A percentile compares a stretch with the other conserved stretches of the same genome.
phyloP scores from a whole-genome alignment of 2,797 vertebrate species.

The Anguilla pacifica region DNA sequence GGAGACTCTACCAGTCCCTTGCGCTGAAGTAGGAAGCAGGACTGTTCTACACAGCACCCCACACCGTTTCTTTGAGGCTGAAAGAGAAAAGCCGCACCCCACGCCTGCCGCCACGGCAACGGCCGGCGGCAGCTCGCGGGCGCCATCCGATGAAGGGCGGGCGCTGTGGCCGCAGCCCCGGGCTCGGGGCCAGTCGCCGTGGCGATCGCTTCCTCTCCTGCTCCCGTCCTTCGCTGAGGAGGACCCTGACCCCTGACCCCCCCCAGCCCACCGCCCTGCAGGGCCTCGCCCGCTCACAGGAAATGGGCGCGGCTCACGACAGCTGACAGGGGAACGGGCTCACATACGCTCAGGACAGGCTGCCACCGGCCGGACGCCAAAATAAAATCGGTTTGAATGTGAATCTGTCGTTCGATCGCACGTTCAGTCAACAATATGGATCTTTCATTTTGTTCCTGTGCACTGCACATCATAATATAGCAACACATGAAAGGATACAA shows the following conservation, averaged over 20 bases:
- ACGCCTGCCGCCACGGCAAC: neutral
- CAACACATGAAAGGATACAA: neutral
- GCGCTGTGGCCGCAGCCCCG: conserved; percentile 47
- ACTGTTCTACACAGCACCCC: neutral
- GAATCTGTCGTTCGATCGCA: neutral
- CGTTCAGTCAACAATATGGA: neutral
- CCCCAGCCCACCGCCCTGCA: conserved; percentile 51
- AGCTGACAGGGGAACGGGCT: conserved; percentile 40
- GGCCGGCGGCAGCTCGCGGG: conserved; percentile 16
- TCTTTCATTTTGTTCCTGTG: neutral
- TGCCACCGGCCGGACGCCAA: neutral
- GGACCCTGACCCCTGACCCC: conserved; percentile 55
- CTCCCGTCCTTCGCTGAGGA: conserved; percentile 47
- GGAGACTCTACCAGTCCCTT: neutral
- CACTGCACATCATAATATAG: neutral
- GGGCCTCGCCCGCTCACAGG: conserved; percentile 44
- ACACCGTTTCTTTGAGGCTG: neutral
- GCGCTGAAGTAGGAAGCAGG: neutral
- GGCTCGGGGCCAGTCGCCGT: conserved; percentile 53
- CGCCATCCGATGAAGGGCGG: conserved; percentile 37
- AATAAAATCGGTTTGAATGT: neutral
- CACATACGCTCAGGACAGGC: neutral
- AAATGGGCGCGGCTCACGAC: conserved; percentile 37
- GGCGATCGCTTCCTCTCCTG: conserved; percentile 53
- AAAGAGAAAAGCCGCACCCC: neutral